Conservation (phyloP, 2,797 vertebrate species). For the Paguma larvata region DNA sequence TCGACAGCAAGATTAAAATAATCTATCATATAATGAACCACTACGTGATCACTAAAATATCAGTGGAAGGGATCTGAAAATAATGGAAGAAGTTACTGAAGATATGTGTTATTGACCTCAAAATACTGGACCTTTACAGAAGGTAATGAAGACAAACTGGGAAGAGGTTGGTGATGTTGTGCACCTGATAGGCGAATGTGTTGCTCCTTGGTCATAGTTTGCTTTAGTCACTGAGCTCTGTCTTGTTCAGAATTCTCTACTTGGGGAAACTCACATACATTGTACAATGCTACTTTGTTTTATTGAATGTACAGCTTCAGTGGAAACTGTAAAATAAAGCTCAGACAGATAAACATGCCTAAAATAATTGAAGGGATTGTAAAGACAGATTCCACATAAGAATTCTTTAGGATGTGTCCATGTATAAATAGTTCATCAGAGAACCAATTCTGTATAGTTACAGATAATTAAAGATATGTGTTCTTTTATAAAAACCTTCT, state of each 20-base stretch:
- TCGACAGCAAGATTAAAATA: neutral
- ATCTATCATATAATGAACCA: neutral
- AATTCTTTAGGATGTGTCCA: neutral
- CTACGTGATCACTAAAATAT: conserved; percentile 27
- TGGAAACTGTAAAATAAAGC: conserved; percentile 31
- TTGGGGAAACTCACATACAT: neutral
- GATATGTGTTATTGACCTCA: neutral
- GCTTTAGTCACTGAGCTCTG: neutral
- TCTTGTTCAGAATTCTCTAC: neutral
- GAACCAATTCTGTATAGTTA: conserved; percentile 38
- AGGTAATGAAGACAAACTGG: neutral
- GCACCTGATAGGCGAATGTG: neutral
- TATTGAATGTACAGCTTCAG: neutral
- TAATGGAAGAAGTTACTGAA: neutral
- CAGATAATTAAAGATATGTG: conserved; percentile 5
- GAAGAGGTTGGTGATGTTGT: neutral
- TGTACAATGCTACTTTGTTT: neutral
- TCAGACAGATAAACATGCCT: neutral
- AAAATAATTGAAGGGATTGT: conserved; percentile 1
- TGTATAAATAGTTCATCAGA: neutral
- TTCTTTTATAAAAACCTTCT: neutral
- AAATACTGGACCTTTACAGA: neutral
- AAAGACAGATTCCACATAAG: conserved; percentile 9
- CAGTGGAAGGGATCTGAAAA: neutral
- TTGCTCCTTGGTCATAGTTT: neutral